Percentiles rank a stretch among this genome's conserved stretches.
phyloP scores from a whole-genome alignment of 2,797 vertebrate genomes.

The Alfaro cultratus region DNA sequence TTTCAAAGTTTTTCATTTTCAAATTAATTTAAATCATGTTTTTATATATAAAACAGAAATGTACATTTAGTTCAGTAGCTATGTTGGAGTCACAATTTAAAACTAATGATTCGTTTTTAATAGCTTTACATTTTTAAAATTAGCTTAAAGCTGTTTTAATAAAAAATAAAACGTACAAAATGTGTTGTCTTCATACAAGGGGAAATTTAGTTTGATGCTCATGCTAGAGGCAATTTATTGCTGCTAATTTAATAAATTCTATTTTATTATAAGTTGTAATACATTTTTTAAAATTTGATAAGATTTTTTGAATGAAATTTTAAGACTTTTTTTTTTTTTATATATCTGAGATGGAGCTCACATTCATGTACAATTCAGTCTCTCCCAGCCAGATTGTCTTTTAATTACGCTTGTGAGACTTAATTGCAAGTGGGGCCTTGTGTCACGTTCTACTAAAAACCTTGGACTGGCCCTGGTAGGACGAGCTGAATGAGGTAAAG shows the following conservation, averaged over 20 bases:
- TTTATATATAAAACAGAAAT: neutral
- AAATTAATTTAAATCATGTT: neutral
- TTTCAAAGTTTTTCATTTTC: neutral
- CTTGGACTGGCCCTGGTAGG: slow-evolving; percentile 28
- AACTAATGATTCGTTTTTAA: neutral
- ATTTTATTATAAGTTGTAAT: neutral
- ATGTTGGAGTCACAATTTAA: neutral
- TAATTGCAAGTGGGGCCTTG: neutral
- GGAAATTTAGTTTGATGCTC: neutral
- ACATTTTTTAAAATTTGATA: neutral
- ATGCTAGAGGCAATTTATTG: neutral
- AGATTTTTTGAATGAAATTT: neutral
- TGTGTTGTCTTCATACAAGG: neutral
- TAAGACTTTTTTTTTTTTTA: neutral
- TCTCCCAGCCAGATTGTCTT: neutral
- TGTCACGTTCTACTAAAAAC: slow-evolving; percentile 4
- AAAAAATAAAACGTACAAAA: neutral
- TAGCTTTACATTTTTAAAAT: neutral
- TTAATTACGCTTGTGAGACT: neutral
- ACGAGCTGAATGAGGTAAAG: slow-evolving; percentile 70
- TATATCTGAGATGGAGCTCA: neutral
- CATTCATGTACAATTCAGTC: neutral
- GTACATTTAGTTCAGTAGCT: neutral
- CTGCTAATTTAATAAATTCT: neutral
- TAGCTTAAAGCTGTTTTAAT: neutral